Base-by-base conservation (phyloP, 2,113 vertebrate genomes). In the Chelonoidis abingdonii region DNA sequence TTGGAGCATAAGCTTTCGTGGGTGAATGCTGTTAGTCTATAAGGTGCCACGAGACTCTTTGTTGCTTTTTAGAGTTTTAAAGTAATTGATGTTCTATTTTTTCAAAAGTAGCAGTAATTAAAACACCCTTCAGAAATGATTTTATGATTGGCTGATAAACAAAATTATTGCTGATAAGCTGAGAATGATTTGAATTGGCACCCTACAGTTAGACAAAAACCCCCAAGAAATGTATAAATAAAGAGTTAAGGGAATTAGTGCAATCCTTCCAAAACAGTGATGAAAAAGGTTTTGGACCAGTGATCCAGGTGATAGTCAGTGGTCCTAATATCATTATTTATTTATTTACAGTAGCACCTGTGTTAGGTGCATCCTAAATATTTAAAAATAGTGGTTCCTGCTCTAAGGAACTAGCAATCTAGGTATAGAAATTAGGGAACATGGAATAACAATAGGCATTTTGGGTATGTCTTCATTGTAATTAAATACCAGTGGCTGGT, bases 41-140 rank as follows among this genome's bases (percentile, higher is more conserved):
- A 49, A 49, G 47, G 47, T 49, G 47, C 47, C 47, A 49, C 10
- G 47, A 3, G 47, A 49, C 47, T 49, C 47, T 47, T 10, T 49
- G 47, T 49, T 49, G 10, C 47, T 49, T 49, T 49, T 49, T 72
- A 82, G 86, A 78, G 53, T 29, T 95, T 69, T 93, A 62, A 89
- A 95, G 53, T 96, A 84, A 57, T 6, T 81, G 83, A 53, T 79
- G 12, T 17, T 47, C 0, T 88, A 38, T 52, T 91, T 95, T 92
- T 94, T 56, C 0, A 1, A 53, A 94, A 95, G 49, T 72, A 22
- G 69, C 1, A 2, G 47, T 95, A 89, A 94, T 89, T 91, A 57
- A 86, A 97, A 92, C 87, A 84, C 80, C 41, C 93, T 95, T 88
- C 86, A 72, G 85, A 92, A 94, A 76, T 81, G 59, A 31, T 72